Conservation (phyloP, 2,797 vertebrate genomes). For the Diceros bicornis region DNA sequence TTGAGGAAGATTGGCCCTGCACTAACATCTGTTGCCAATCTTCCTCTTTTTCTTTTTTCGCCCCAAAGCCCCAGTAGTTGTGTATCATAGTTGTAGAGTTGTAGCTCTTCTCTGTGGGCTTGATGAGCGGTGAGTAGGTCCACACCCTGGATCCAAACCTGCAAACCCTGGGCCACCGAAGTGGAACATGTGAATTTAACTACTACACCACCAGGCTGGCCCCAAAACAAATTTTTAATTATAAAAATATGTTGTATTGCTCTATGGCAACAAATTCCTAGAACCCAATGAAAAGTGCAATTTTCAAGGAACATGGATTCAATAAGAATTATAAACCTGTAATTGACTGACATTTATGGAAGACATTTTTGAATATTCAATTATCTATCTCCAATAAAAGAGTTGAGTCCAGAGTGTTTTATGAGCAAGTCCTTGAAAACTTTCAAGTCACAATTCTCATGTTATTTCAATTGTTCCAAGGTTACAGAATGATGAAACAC, state of each 20-base stretch:
- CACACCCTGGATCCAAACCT: too few relatives aligned
- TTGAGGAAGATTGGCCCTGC: too few relatives aligned
- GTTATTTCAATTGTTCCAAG: conserved; percentile 51
- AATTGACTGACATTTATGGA: neutral
- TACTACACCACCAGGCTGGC: too few relatives aligned
- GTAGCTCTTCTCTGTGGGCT: too few relatives aligned
- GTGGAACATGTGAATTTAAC: too few relatives aligned
- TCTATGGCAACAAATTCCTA: conserved; percentile 45
- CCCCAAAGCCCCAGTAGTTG: too few relatives aligned
- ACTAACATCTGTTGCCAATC: too few relatives aligned
- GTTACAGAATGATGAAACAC: conserved; percentile 38
- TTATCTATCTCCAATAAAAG: conserved; percentile 8
- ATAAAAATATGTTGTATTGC: conserved; percentile 32
- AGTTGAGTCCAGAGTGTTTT: neutral
- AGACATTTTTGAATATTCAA: neutral
- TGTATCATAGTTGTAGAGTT: too few relatives aligned
- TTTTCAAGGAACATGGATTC: conserved; percentile 45
- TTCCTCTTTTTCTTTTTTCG: too few relatives aligned
- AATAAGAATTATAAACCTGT: neutral
- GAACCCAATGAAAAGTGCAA: neutral
- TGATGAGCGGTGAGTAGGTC: too few relatives aligned
- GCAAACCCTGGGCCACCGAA: too few relatives aligned
- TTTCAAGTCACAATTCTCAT: conserved; percentile 50
- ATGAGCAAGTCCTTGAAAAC: conserved; percentile 61
- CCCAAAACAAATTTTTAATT: conserved; percentile 46